phyloP scores from a whole-genome alignment of 2,113 vertebrate species.

The Pseudorectes ferrugineus region DNA sequence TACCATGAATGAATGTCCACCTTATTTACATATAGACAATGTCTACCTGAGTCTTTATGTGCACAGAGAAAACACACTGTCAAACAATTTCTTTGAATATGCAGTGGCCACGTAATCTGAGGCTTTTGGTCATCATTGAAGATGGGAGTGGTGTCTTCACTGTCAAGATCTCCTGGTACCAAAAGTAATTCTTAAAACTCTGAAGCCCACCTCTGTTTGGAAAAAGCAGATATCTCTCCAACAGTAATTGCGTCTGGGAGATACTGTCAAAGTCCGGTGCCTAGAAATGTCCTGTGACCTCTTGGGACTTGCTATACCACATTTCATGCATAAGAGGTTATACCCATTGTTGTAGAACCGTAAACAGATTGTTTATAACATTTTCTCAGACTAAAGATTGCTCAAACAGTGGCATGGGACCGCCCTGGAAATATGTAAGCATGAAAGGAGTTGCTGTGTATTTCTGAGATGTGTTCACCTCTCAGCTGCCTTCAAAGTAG shows the following conservation, averaged over 20 bases:
- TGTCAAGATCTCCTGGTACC: not conserved
- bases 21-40: not conserved
- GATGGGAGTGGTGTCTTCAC: not conserved
- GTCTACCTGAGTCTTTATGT: not conserved
- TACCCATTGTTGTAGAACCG: not conserved
- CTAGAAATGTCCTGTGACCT: not conserved
- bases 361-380: not conserved
- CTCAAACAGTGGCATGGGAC: not conserved
- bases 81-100: not conserved
- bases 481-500: not conserved
- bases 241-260: not conserved
- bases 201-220: not conserved
- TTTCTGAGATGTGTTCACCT: not conserved
- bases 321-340: not conserved
- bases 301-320: not conserved
- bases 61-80: not conserved
- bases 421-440: not conserved
- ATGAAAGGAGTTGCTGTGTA: not conserved
- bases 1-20: rapidly evolving
- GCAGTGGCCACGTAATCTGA: rapidly evolving
- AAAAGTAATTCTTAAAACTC: not conserved
- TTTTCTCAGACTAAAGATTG: not conserved
- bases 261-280: not conserved
- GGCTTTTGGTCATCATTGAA: not conserved
- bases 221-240: not conserved